Conservation (phyloP, 2,888 invertebrate genomes). For the Sinohyriopsis cumingii region DNA sequence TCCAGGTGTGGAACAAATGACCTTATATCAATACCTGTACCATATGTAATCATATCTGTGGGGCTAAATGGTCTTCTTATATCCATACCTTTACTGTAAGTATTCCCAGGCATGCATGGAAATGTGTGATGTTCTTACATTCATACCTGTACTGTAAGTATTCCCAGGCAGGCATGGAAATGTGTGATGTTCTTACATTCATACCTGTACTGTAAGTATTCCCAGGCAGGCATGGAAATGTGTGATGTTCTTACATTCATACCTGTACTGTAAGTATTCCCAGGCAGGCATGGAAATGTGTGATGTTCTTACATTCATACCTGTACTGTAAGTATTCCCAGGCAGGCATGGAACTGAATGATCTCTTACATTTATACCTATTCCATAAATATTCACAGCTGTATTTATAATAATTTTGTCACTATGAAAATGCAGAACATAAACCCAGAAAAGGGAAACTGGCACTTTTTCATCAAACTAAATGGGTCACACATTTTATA, state of each 20-base stretch:
- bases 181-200: too few relatives aligned
- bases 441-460: too few relatives aligned
- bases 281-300: constrained; percentile 87
- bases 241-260: constrained; percentile 94
- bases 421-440: too few relatives aligned
- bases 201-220: too few relatives aligned
- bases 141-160: constrained; percentile 92
- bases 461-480: too few relatives aligned
- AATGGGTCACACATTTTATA: too few relatives aligned
- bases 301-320: constrained; percentile 93
- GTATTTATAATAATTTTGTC: too few relatives aligned
- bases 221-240: constrained; percentile 85
- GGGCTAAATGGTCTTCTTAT: too few relatives aligned
- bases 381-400: constrained; percentile 82
- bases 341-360: constrained; percentile 85
- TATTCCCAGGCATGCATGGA: constrained; percentile 82
- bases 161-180: constrained; percentile 82
- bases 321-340: constrained; percentile 88
- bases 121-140: constrained; percentile 90
- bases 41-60: too few relatives aligned
- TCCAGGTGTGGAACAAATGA: constrained; percentile 87
- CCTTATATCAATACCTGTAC: constrained; percentile 90
- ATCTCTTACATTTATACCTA: constrained; percentile 90
- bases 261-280: constrained; percentile 86
- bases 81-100: too few relatives aligned